Conservation (phyloP, 2,797 vertebrate species). For the Balearica regulorum region DNA sequence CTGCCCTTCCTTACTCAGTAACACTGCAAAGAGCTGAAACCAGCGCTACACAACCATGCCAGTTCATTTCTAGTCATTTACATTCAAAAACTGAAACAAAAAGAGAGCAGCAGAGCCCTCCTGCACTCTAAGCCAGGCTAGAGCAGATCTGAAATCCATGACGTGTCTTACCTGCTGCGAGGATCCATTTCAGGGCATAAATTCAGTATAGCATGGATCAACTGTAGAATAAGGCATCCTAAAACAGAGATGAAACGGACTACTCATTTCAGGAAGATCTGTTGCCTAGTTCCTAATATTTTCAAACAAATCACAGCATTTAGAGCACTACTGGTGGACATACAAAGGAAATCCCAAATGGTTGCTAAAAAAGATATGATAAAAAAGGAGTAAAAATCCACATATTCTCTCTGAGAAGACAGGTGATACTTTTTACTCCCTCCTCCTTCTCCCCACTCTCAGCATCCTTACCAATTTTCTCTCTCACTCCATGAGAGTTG, state of each 20-base stretch:
- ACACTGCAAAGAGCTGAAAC: not conserved
- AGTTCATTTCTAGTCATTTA: not conserved
- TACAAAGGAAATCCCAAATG: not conserved
- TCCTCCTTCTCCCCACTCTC: not conserved
- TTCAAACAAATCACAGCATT: not conserved
- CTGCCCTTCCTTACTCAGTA: not conserved
- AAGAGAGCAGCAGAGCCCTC: not conserved
- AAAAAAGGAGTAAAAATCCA: not conserved
- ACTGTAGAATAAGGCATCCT: slow-evolving; percentile 93
- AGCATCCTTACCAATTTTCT: slow-evolving; percentile 85
- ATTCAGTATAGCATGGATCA: slow-evolving; percentile 96
- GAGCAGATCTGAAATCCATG: not conserved
- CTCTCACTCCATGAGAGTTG: slow-evolving; percentile 89
- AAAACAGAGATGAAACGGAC: not conserved
- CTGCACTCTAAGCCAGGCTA: not conserved
- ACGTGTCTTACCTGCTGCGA: slow-evolving; percentile 79
- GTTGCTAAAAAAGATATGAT: not conserved
- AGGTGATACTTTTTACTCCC: not conserved
- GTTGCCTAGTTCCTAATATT: not conserved
- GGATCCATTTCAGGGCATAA: slow-evolving; percentile 89
- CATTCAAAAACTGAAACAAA: not conserved
- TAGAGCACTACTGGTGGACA: not conserved
- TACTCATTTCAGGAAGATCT: not conserved
- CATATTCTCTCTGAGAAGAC: not conserved
- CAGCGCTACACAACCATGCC: not conserved